Base-by-base conservation (phyloP, 2,888 invertebrate species). In the Acronicta leporina region DNA sequence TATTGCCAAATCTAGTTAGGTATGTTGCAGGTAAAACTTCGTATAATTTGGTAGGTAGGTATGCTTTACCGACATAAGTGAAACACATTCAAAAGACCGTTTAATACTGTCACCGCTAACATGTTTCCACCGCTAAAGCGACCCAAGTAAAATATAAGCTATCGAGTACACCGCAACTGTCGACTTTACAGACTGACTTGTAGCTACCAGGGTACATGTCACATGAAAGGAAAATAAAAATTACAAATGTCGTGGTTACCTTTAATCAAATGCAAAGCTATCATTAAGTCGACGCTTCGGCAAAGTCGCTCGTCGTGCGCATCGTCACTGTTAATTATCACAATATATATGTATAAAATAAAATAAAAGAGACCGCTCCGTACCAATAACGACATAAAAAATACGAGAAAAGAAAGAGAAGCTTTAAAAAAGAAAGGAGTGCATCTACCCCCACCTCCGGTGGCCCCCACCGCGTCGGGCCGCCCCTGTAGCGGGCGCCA, bases 401-500 rank as follows among this genome's bases (percentile, higher is more conserved):
- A 93, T 91, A 92, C 91, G 91, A 92, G 93, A 92, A 93, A 94
- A 94, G 94, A 94, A 93, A 93, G 94, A 94, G 94, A 94, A 92
- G 92, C 93, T 92, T 93, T 90, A 91, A 93, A 94, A 94, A 94
- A 92, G 92, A 92, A 92, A 93, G 91, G 94, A 93, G 92, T 93
- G 92, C 91, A 92, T 91, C 90, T 88, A 88, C 92, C 92, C 94
- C 94, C 92, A 91, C 93, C 91, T 87, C 87, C 78, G 84, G 77
- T 87, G 80, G 86, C 92, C 90, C 91, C 92, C 91, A 87, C 86
- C 86, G 86, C 84, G 82, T 74, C 85, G 90, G 88, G 92, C 92
- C 92, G 92, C 91, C 92, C 91, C 95, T 92, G 92, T 87, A 90
- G 90, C 90, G 91, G 95, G 95, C 91, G 92, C 95, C 95, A 95